phyloP scores from a whole-genome alignment of 2,797 vertebrate genomes.

The Paramormyrops hopkinsi region DNA sequence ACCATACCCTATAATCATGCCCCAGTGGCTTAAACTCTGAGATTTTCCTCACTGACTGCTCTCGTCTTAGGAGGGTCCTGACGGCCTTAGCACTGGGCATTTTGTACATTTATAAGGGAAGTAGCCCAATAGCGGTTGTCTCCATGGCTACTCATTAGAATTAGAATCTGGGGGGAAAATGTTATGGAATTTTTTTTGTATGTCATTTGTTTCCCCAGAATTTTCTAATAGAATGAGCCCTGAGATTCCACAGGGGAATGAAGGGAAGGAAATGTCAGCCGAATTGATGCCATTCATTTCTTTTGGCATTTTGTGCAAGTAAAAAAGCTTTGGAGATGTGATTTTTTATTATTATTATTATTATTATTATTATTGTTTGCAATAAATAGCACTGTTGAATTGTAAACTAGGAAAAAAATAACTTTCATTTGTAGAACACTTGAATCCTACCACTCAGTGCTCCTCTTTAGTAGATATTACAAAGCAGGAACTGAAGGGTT shows the following conservation, averaged over 20 bases:
- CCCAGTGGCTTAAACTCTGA: not conserved
- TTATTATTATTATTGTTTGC: not conserved
- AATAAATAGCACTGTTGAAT: not conserved
- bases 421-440: not conserved
- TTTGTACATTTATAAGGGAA: constrained; percentile 3
- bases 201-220: not conserved
- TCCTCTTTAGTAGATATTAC: not conserved
- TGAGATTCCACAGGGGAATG: not conserved
- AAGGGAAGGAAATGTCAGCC: not conserved
- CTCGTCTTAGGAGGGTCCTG: not conserved
- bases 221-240: not conserved
- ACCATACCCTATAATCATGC: not conserved
- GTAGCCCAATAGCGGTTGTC: not conserved
- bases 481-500: not conserved
- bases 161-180: not conserved
- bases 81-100: not conserved
- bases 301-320: not conserved
- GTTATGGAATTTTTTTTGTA: not conserved
- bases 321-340: not conserved
- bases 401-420: not conserved
- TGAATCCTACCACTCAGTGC: not conserved
- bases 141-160: not conserved
- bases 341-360: not conserved
- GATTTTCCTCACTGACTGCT: not conserved
- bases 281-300: constrained; percentile 6